Conservation (phyloP, 1,140 invertebrate species). For the Tribolium madens region DNA sequence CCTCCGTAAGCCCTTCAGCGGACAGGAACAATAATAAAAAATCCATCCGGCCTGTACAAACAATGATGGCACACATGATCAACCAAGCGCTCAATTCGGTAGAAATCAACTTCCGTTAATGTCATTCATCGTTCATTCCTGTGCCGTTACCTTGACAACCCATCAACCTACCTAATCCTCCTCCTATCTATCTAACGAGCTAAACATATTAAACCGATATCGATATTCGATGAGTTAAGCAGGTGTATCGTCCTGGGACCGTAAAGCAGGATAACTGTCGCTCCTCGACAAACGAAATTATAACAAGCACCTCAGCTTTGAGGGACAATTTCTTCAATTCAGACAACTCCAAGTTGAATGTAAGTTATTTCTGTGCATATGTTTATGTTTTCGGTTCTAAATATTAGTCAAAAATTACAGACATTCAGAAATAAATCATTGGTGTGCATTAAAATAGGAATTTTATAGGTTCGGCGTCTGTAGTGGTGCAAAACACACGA, state of each 20-base stretch:
- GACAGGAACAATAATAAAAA: constrained; percentile 53
- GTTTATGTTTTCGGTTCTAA: no score
- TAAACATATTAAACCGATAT: constrained; percentile 43
- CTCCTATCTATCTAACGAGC: constrained; percentile 38
- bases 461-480: constrained; percentile 19
- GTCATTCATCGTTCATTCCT: constrained; percentile 46
- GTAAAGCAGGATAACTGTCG: constrained; percentile 31
- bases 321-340: no score
- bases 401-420: background rate
- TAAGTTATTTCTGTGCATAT: no score
- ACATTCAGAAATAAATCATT: constrained; percentile 24
- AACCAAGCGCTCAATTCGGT: constrained; percentile 57
- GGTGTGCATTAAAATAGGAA: constrained; percentile 26
- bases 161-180: constrained; percentile 42
- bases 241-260: constrained; percentile 28
- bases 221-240: constrained; percentile 43
- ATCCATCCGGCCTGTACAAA: constrained; percentile 57
- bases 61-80: constrained; percentile 59
- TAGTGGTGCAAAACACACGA: constrained; percentile 11
- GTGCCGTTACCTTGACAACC: constrained; percentile 50
- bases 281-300: constrained; percentile 23
- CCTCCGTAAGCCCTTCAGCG: constrained; percentile 22
- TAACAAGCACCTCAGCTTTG: background rate
- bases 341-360: no score
- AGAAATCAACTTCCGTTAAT: constrained; percentile 57